Evolutionary conservation across 2,888 invertebrate genomes (phyloP), one percentile per base, ranked within the genome.

Genomic region (Mayetiola destructor): DNA sequence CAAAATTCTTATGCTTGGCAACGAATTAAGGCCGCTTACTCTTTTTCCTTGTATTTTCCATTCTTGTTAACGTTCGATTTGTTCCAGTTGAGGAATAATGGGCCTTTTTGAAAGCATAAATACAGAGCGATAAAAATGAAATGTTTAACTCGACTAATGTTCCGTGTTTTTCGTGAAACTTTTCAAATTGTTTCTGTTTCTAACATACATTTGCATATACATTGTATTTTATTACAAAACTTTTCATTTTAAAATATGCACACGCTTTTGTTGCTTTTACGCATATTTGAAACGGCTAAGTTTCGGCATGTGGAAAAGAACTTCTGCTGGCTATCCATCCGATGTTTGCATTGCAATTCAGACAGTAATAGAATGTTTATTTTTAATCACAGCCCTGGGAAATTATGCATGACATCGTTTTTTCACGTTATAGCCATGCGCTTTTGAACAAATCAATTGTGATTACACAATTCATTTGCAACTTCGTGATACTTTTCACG

Each of bases 371-470:
- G 27, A 48, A 48, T 48, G 27, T 27, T 27, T 48, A 48, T 48
- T 48, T 48, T 48, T 48, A 48, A 48, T 48, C 48, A 48, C 48
- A 48, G 48, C 48, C 9, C 48, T 48, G 48, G 48, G 48, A 48
- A 48, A 27, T 48, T 16, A 27, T 27, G 27, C 48, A 48, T n/a
- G n/a, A n/a, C n/a, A n/a, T n/a, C n/a, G n/a, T n/a, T n/a, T n/a
- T n/a, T n/a, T n/a, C n/a, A n/a, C n/a, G n/a, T n/a, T n/a, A n/a
- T 23, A 10, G 6, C 2, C 27, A 48, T 9, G 1, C n/a, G 2
- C 9, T 16, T 5, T 16, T n/a, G 1, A 48, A 16, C 27, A 48
- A 48, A 48, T 48, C 27, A 48, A 48, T 48, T 48, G 27, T 48
- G 48, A 48, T 48, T 48, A 27, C 48, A 48, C 27, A 48, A 27